Base-by-base conservation (phyloP, 2,113 vertebrate species). In the Meleagris gallopavo region DNA sequence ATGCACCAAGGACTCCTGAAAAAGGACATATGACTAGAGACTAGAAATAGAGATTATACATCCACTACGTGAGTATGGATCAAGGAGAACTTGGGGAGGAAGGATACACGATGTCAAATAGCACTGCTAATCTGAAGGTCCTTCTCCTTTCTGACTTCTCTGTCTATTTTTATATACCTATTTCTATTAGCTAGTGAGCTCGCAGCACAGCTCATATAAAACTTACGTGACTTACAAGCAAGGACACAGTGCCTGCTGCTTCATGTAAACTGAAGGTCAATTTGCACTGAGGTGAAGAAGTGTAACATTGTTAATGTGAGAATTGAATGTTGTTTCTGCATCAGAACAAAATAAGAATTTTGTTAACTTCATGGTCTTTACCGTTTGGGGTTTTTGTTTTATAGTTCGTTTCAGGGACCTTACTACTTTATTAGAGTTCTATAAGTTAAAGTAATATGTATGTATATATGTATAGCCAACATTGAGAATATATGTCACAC, bases 111-210 rank as follows among this genome's bases (percentile, higher is more conserved):
- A 83, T 77, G 52, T 72, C 70, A 86, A 88, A 66, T 6, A 78
- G 13, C 15, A 76, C 25, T 81, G 50, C 40, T 46, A 41, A 16
- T 15, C 34, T 64, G 9, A 90, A 93, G 41, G n/a, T 88, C 43
- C 29, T 70, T 73, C 80, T 90, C 76, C 74, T 83, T 89, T 46
- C 43, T 67, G 50, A 69, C 45, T 95, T 82, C 66, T 84, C 85
- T 62, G 12, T 73, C 92, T 96, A 77, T 95, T 90, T 94, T 91
- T 89, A 94, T 94, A 91, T 61, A 93, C 8, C 21, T 89, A 38
- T 86, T 90, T 96, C 94, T 92, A 88, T 91, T 94, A 83, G 80
- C 45, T 86, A 41, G 40, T 58, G 70, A 95, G 91, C 83, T 72
- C 88, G 83, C 16, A 32, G 52, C 43, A 85, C 48, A 88, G 50